These are phyloP conservation scores for Bombus confusus DNA, from an alignment of 1,140 invertebrate species.

Conservation along the genomic window DNA sequence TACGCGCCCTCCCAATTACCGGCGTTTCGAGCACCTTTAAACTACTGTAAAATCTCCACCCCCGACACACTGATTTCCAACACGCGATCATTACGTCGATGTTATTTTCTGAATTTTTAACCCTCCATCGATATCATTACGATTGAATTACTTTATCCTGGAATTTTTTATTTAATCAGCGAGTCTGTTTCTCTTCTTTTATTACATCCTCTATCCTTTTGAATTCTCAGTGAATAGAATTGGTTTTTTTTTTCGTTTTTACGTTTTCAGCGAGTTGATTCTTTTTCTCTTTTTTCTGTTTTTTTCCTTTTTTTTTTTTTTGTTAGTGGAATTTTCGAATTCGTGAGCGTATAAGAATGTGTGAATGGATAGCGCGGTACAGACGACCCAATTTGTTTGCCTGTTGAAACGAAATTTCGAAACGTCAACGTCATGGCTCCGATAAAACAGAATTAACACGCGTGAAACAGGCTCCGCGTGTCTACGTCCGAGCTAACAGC, in stretches of 20 bases:
- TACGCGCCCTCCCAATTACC: conserved; percentile 53
- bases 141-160: too few relatives aligned
- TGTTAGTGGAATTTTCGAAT: not conserved
- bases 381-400: not conserved
- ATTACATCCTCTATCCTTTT: not conserved
- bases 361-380: not conserved
- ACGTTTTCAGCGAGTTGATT: not conserved
- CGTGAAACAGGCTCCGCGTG: conserved; percentile 1
- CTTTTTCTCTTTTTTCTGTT: not conserved
- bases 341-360: not conserved
- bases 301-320: too few relatives aligned
- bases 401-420: conserved; percentile 10
- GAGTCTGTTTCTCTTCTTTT: not conserved
- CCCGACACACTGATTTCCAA: not conserved
- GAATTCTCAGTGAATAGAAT: too few relatives aligned
- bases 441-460: conserved; percentile 31
- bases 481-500: not conserved
- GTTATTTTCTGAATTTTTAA: not conserved
- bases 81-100: not conserved
- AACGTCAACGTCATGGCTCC: conserved; percentile 1
- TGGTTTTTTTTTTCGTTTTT: too few relatives aligned
- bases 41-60: conserved; percentile 21
- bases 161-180: too few relatives aligned
- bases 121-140: too few relatives aligned
- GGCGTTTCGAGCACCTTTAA: conserved; percentile 18